phyloP scores from a whole-genome alignment of 2,888 invertebrate genomes.

The Caradrina kadenii region DNA sequence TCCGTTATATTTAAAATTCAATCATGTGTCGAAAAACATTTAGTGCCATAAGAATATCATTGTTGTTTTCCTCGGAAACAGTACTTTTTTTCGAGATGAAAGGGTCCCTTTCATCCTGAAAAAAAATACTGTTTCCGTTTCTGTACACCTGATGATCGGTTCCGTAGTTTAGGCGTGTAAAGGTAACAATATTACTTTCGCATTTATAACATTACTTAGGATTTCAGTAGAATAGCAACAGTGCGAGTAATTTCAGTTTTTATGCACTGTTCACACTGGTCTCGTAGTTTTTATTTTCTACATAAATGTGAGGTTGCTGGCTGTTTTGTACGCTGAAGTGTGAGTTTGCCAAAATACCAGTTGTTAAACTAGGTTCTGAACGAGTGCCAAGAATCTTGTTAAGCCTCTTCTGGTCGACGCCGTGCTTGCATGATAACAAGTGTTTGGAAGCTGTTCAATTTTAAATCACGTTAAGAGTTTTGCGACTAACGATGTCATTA shows the following conservation, averaged over 20 bases:
- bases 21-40: too few relatives aligned
- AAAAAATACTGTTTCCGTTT: too few relatives aligned
- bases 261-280: constrained; percentile 15
- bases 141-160: too few relatives aligned
- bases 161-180: too few relatives aligned
- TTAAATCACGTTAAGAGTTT: constrained; percentile 33
- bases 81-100: too few relatives aligned
- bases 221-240: constrained; percentile 30
- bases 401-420: constrained; percentile 24
- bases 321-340: constrained; percentile 30
- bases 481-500: constrained; percentile 25
- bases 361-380: constrained; percentile 51
- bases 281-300: constrained; percentile 18
- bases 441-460: constrained; percentile 55
- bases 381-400: constrained; percentile 58
- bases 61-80: too few relatives aligned
- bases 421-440: constrained; percentile 48
- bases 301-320: constrained; percentile 16
- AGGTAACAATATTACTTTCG: too few relatives aligned
- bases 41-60: too few relatives aligned
- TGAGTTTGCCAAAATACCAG: constrained; percentile 44
- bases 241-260: constrained; percentile 21
- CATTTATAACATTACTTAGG: too few relatives aligned
- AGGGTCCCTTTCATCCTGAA: too few relatives aligned
- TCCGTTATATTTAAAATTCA: too few relatives aligned